Conservation (phyloP, 2,113 vertebrate genomes). For the Phrynosoma platyrhinos region DNA sequence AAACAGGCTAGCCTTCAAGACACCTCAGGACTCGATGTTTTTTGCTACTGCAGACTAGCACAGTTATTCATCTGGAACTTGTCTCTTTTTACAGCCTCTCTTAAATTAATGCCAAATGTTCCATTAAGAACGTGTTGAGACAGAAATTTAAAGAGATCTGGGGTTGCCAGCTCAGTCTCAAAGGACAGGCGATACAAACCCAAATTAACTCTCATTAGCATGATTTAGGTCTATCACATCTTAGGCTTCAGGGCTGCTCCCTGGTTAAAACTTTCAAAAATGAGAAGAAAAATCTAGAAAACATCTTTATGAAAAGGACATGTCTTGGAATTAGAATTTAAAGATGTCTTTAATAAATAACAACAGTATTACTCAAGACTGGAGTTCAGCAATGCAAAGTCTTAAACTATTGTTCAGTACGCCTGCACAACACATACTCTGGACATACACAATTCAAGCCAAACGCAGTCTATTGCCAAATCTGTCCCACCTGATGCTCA, state of each 20-base stretch:
- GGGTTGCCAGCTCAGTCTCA: neutral
- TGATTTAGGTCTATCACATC: neutral
- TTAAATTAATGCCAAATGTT: neutral
- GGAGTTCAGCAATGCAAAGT: too few species aligned
- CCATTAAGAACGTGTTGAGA: neutral
- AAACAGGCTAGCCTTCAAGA: neutral
- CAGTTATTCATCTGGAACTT: neutral
- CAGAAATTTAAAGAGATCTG: neutral
- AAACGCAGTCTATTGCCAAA: too few species aligned
- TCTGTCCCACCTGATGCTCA: too few species aligned
- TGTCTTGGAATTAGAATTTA: neutral
- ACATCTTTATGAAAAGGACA: neutral
- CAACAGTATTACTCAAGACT: neutral
- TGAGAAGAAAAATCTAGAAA: neutral
- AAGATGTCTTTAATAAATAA: neutral
- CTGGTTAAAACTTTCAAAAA: neutral
- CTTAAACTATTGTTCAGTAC: too few species aligned
- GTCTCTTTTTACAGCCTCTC: neutral
- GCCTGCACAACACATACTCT: too few species aligned
- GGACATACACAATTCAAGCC: too few species aligned
- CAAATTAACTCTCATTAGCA: neutral
- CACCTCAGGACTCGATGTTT: neutral
- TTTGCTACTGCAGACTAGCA: neutral
- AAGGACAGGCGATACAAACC: neutral
- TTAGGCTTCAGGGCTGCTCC: neutral